Conservation (phyloP, 2,797 vertebrate genomes). For the Mus caroli region DNA sequence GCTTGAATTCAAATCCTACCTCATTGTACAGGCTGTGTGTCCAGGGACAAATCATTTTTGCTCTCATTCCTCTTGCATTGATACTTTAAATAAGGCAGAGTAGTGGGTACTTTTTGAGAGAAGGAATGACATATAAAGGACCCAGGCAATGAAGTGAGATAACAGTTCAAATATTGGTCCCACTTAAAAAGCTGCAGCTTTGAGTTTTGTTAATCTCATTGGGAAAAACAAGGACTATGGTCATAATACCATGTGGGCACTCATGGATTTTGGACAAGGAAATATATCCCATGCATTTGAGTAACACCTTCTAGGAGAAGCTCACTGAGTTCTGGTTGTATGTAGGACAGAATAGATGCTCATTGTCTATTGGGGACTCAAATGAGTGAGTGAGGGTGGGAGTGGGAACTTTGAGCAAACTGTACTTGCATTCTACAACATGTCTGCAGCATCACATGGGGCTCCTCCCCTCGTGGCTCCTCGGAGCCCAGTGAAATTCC, state of each 20-base stretch:
- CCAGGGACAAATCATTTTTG: background rate
- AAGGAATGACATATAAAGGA: background rate
- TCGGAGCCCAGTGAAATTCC: constrained; percentile 56
- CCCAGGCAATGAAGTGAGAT: background rate
- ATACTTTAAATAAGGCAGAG: background rate
- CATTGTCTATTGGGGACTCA: background rate
- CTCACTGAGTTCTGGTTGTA: background rate
- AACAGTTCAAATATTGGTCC: background rate
- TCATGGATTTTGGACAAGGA: background rate
- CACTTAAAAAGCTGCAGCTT: background rate
- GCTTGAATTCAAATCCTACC: background rate
- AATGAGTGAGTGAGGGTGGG: background rate
- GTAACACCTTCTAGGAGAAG: background rate
- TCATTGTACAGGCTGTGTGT: background rate
- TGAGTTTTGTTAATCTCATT: background rate
- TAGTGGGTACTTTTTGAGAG: background rate
- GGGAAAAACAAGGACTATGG: background rate
- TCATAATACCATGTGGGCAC: background rate
- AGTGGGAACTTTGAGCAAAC: background rate
- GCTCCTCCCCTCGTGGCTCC: background rate
- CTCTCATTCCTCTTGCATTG: background rate
- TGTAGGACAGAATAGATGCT: background rate
- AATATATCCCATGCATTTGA: background rate
- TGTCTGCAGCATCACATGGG: background rate
- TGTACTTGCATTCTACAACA: background rate